These are phyloP conservation scores for Gasterosteus nipponicus DNA, from an alignment of 2,113 vertebrate genomes.

Conservation along the genomic window DNA sequence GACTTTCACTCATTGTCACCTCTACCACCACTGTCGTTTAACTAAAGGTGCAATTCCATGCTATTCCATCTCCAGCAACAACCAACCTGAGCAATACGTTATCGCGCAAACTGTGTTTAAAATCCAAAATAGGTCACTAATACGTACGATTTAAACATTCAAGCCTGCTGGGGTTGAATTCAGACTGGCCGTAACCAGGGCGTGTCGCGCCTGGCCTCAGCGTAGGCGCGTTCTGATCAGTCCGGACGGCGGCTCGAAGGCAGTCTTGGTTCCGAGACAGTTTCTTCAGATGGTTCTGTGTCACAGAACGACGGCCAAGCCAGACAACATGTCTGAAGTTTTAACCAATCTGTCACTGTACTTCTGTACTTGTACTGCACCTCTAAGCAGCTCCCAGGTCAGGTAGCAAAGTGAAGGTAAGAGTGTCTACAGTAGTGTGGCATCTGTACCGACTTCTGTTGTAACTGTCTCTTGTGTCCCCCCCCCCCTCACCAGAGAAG, in stretches of 20 bases:
- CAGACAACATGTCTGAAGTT: slow-evolving; percentile 44
- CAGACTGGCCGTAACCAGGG: slow-evolving; percentile 46
- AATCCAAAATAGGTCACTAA: slow-evolving; percentile 48
- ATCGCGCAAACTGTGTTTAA: slow-evolving; percentile 21
- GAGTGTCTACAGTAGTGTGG: slow-evolving; percentile 70
- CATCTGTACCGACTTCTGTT: slow-evolving; percentile 72
- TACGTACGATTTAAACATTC: slow-evolving; percentile 61
- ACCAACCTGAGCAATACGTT: slow-evolving; percentile 41
- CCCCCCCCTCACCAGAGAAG: slow-evolving; percentile 52
- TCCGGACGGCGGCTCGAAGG: slow-evolving; percentile 36
- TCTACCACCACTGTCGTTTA: slow-evolving; percentile 58
- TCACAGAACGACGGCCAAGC: slow-evolving; percentile 28
- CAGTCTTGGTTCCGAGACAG: slow-evolving; percentile 39
- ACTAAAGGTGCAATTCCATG: slow-evolving; percentile 65
- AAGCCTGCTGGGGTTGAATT: slow-evolving; percentile 69
- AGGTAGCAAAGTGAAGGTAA: slow-evolving; percentile 83
- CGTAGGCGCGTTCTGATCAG: slow-evolving; percentile 33
- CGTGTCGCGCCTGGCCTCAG: slow-evolving; percentile 46
- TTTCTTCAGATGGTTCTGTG: slow-evolving; percentile 40
- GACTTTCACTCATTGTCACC: slow-evolving; percentile 72
- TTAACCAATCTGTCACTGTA: slow-evolving; percentile 72
- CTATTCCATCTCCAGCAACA: slow-evolving; percentile 64
- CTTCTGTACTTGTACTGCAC: slow-evolving; percentile 47
- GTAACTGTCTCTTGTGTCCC: slow-evolving; percentile 64
- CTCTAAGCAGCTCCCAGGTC: slow-evolving; percentile 76